Conservation (phyloP, 30 jellyfish, hydroid and myxozoan genomes). For the Pelagia noctiluca region DNA sequence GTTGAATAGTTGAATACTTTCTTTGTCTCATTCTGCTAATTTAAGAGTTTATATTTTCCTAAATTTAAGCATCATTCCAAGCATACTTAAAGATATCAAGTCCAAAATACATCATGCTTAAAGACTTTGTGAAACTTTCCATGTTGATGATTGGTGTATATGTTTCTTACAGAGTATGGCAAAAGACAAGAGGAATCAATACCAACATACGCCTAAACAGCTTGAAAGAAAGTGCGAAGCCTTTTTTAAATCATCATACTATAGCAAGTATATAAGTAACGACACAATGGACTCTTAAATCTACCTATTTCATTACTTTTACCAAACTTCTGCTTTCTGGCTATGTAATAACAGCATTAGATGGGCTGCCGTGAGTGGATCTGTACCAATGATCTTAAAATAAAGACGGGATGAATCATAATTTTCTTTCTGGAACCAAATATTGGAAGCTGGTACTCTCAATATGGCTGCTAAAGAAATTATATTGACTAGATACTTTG, state of each 20-base stretch:
- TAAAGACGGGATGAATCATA: too few species aligned
- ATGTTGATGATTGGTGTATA: background rate
- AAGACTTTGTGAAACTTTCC: background rate
- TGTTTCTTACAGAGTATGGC: slow-evolving; percentile 80
- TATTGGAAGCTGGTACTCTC: too few species aligned
- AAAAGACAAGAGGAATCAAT: slow-evolving; percentile 76
- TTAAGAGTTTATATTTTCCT: background rate
- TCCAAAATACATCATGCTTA: background rate
- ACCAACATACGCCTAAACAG: slow-evolving; percentile 93
- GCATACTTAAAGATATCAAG: background rate
- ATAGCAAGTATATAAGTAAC: slow-evolving; percentile 12
- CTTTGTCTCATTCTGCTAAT: background rate
- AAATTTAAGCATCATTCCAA: too few species aligned
- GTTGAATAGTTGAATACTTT: too few species aligned
- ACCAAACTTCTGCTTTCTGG: too few species aligned
- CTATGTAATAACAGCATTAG: too few species aligned
- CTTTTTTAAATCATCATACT: slow-evolving; percentile 60
- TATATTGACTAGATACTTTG: too few species aligned
- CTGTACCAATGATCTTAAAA: too few species aligned
- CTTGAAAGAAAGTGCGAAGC: slow-evolving; percentile 83
- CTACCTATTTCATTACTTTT: too few species aligned
- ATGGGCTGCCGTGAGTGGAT: too few species aligned
- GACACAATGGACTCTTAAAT: slow-evolving; percentile 7
- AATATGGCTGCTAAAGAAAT: too few species aligned
- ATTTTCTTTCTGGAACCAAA: too few species aligned